These are phyloP conservation scores for Damaliscus lunatus DNA, from an alignment of 2,113 vertebrate genomes.

Conservation along the genomic window DNA sequence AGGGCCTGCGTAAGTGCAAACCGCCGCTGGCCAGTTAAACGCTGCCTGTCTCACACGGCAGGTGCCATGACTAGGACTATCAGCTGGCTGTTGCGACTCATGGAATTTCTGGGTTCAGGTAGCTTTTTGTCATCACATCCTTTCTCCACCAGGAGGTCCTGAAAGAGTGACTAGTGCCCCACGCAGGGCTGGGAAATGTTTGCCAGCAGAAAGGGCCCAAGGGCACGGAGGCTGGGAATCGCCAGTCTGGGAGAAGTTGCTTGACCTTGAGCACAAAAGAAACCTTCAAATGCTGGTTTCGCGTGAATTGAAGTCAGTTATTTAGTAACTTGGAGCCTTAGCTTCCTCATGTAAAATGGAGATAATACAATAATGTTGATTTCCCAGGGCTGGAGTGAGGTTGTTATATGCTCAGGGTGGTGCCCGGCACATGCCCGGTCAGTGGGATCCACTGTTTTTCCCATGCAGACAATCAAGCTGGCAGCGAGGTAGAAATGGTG, in stretches of 20 bases:
- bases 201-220: background rate
- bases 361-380: background rate
- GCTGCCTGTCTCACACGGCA: background rate
- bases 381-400: background rate
- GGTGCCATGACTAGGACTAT: background rate
- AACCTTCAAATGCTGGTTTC: background rate
- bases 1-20: background rate
- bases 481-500: too few relatives aligned
- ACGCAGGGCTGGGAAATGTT: background rate
- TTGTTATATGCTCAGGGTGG: background rate
- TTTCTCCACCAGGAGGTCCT: background rate
- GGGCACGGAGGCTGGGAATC: background rate
- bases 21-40: accelerated
- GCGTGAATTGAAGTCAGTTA: background rate
- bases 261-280: background rate
- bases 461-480: background rate
- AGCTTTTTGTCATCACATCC: background rate
- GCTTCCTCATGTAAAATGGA: background rate
- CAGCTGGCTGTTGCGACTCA: background rate
- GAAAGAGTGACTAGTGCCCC: background rate
- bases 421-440: background rate
- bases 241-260: background rate
- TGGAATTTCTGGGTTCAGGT: background rate
- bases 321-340: background rate
- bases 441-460: background rate